Base-by-base conservation (phyloP, 2,888 invertebrate genomes). In the Eurytoma adleriae region DNA sequence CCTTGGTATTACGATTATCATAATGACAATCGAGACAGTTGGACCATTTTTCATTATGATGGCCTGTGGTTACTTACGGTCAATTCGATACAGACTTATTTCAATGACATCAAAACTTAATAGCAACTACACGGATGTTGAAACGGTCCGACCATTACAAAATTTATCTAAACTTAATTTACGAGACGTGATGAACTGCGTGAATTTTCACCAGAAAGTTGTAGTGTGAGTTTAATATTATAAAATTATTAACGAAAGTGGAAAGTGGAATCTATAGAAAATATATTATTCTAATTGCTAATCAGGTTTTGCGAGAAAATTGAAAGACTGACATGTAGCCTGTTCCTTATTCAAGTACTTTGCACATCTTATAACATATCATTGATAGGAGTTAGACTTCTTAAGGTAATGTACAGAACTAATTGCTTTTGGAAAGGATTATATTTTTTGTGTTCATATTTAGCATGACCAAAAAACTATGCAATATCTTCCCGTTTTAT, bases 11-110 rank as follows among this genome's bases (percentile, higher is more conserved):
- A 10, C 54, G 4, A 12, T 68, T 12, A n/a, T 67, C 1, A 12
- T 62, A 14, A 20, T 52, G 0, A 40, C 57, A 12, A 52, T 72
- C 18, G 67, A 71, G 14, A 24, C 52, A 3, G 40, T 59, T 4
- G 52, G 50, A 12, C 71, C 56, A 1, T 78, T 57, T 13, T 24
- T 78, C 3, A 78, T 78, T 0, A 70, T 71, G 64, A 71, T 71
- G 70, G 57, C 78, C 0, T 78, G 78, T 16, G 78, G 78, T 12
- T 78, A 66, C n/a, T 52, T 78, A n/a, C 56, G 30, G 30, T 3
- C n/a, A 0, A 12, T 71, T 4, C 64, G 50, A 30, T 64, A 64
- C 13, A 48, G 78, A 50, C n/a, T 78, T 30, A 2, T 71, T 0
- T n/a, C 40, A 10, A 24, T 66, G 0, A n/a, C 27, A 52, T 0